Percentiles rank a stretch among this genome's conserved stretches.
phyloP scores from a whole-genome alignment of 2,113 vertebrate species.

The Vidua macroura region DNA sequence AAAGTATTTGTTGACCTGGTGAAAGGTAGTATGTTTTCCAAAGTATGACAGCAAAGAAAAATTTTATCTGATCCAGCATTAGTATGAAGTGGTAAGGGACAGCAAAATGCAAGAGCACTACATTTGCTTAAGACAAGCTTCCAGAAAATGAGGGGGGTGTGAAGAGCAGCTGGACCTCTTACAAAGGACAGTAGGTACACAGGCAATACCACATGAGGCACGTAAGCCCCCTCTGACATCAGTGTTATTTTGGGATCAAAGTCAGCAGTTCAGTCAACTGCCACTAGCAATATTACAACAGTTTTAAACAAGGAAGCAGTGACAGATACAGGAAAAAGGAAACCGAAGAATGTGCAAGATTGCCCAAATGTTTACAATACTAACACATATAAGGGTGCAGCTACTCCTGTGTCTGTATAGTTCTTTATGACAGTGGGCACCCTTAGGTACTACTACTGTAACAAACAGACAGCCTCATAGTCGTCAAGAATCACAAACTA shows the following conservation, averaged over 20 bases:
- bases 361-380: neutral
- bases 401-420: neutral
- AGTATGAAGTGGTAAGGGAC: neutral
- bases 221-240: neutral
- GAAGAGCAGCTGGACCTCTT: neutral
- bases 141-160: neutral
- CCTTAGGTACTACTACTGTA: neutral
- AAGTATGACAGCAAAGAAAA: neutral
- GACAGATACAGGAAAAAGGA: constrained; percentile 21
- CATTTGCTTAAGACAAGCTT: neutral
- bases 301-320: neutral
- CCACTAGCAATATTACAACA: neutral
- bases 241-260: neutral
- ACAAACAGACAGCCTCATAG: fast-evolving
- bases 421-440: neutral
- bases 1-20: neutral
- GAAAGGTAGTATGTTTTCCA: neutral
- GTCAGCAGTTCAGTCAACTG: neutral
- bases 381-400: neutral
- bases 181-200: neutral
- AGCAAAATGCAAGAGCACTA: neutral
- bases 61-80: neutral
- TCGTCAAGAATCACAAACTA: fast-evolving
- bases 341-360: neutral
- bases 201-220: neutral